Evolutionary conservation across 2,888 invertebrate species (phyloP), one percentile per base, ranked within the genome.

Genomic region (Chloroclystis v-ata): DNA sequence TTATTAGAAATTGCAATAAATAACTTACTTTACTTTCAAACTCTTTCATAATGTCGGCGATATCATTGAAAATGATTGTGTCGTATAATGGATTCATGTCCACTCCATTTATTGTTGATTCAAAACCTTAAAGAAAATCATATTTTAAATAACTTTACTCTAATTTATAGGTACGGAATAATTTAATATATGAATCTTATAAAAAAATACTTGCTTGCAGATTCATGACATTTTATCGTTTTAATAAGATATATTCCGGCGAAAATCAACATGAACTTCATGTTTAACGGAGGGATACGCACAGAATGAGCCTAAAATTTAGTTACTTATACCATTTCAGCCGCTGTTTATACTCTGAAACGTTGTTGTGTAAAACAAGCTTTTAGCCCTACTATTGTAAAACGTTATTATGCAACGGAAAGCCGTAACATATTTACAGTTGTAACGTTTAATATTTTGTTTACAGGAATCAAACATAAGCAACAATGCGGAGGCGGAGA

Each of bases 401-500:
- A 48, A 53, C 48, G 20, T 35, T 37, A 28, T 44, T 50, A 46
- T 41, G 41, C 38, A 46, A 50, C 28, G 6, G 33, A 30, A 30
- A 12, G 14, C 5, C 14, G 26, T 42, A 42, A 46, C 45, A 14
- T 29, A 24, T 32, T 41, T 8, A 28, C 28, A 16, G 20, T 12
- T 26, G 29, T 28, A 38, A 13, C 7, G 1, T 8, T 1, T 33
- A n/a, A 10, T 10, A 16, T 46, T 40, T 49, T 33, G 56, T 52
- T 66, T 70, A 32, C 63, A 86, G 86, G 86, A 86, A 54, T 76
- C 83, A 1, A 78, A 54, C 49, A 73, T 59, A 32, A 88, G 81
- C 63, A 90, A 85, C 65, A 91, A 91, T 78, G 89, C 89, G 33
- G 93, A 93, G 65, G 92, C 93, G 9, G 95, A 95, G 72, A 91